These are phyloP conservation scores for Heteronetta atricapilla DNA, from an alignment of 2,113 vertebrate genomes.

Conservation along the genomic window DNA sequence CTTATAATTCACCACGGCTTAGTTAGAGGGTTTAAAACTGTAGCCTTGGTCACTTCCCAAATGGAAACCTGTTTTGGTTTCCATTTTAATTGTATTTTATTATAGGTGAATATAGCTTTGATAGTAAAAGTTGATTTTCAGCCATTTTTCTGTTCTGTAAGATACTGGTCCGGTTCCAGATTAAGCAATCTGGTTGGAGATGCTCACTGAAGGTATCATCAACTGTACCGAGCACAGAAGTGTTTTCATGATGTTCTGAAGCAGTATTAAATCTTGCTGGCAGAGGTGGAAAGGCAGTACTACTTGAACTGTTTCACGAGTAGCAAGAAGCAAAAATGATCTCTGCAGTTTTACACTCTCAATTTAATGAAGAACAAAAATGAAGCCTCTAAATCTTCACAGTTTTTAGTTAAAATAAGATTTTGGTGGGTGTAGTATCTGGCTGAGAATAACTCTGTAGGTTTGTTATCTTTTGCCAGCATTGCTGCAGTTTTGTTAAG, in stretches of 20 bases:
- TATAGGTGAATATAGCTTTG: background rate
- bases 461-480: background rate
- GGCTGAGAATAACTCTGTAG: background rate
- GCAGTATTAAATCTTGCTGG: background rate
- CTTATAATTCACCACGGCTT: background rate
- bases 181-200: background rate
- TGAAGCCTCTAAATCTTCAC: background rate
- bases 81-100: background rate
- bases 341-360: background rate
- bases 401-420: background rate
- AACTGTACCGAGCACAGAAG: background rate
- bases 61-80: background rate
- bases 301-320: background rate
- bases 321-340: background rate
- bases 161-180: background rate
- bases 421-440: background rate
- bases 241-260: background rate
- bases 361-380: background rate
- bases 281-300: background rate
- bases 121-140: background rate
- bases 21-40: background rate
- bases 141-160: background rate
- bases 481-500: background rate
- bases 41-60: background rate
- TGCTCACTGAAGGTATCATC: background rate